phyloP scores from a whole-genome alignment of 2,113 vertebrate genomes.

The Hemiscyllium ocellatum region DNA sequence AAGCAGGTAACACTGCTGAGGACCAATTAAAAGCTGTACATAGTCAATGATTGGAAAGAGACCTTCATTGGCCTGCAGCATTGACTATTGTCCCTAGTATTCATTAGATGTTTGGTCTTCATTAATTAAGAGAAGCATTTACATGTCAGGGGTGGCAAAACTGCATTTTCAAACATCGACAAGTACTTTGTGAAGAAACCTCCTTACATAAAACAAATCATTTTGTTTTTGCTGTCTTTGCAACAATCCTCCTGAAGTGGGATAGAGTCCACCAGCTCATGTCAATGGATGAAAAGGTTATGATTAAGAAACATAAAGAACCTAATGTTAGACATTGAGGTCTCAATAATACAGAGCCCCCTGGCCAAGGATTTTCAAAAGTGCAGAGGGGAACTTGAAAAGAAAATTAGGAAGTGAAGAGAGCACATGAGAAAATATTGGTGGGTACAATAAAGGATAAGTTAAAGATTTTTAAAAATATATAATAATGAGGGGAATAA shows the following conservation, averaged over 20 bases:
- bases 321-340: too few relatives aligned
- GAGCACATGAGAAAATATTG: too few relatives aligned
- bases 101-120: not conserved
- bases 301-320: too few relatives aligned
- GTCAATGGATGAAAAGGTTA: too few relatives aligned
- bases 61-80: not conserved
- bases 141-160: too few relatives aligned
- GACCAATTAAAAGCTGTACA: not conserved
- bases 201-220: not conserved
- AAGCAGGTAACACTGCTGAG: not conserved
- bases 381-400: too few relatives aligned
- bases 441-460: too few relatives aligned
- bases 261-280: not conserved
- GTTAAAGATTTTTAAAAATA: too few relatives aligned
- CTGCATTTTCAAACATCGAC: not conserved
- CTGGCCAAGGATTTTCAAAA: too few relatives aligned
- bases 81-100: not conserved
- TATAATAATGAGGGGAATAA: too few relatives aligned
- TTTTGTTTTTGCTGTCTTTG: not conserved
- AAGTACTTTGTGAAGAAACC: not conserved
- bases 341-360: too few relatives aligned
- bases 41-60: not conserved
- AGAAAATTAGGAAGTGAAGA: too few relatives aligned
- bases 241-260: not conserved
- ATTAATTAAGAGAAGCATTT: conserved; percentile 10